Evolutionary conservation across 2,888 invertebrate species (phyloP).

Genomic region (Ectropis crepuscularia): DNA sequence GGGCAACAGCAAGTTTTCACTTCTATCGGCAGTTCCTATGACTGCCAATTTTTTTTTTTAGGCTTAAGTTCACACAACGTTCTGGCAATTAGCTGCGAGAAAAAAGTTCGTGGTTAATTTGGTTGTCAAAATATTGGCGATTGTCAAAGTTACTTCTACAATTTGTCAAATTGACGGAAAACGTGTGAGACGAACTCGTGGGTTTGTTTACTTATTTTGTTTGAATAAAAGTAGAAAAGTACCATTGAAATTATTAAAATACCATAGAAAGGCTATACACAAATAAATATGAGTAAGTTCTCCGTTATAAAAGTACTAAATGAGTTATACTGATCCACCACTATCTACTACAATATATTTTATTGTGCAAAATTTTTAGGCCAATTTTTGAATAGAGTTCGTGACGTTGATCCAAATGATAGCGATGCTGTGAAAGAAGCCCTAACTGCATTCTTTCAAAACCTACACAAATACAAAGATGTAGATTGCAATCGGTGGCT

Average conservation of each 20-base stretch:
- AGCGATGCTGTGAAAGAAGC: conserved; percentile 72
- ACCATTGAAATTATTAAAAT: neutral
- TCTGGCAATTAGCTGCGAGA: too few relatives aligned
- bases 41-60: too few relatives aligned
- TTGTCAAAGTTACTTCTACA: neutral
- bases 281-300: conserved; percentile 37
- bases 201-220: conserved; percentile 45
- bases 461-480: conserved; percentile 59
- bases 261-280: neutral
- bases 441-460: conserved; percentile 64
- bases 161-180: neutral
- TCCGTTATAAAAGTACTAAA: neutral
- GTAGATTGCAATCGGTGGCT: conserved; percentile 61
- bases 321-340: neutral
- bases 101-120: neutral
- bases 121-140: neutral
- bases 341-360: neutral
- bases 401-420: conserved; percentile 68
- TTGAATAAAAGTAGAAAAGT: neutral
- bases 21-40: too few relatives aligned
- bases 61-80: too few relatives aligned
- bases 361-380: conserved; percentile 47
- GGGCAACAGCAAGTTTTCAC: too few relatives aligned
- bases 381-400: conserved; percentile 68
- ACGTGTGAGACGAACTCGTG: conserved; percentile 27